Base-by-base conservation (phyloP, 2,888 invertebrate species). In the Octodonta nipae region DNA sequence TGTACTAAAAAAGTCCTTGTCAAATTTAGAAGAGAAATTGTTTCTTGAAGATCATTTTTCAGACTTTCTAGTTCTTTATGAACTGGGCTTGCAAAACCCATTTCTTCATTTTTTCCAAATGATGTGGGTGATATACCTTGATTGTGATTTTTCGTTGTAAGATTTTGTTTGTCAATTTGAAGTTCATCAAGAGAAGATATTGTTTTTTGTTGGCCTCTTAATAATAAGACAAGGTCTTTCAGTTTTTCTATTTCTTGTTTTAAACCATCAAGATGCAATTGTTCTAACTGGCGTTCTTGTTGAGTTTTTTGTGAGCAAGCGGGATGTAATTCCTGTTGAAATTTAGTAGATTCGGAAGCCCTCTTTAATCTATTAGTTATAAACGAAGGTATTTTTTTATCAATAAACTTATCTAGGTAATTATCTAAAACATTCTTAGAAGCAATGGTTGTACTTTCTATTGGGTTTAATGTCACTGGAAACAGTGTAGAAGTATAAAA, bases 121-220 rank as follows among this genome's bases (percentile, higher is more conserved):
- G 15, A 8, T 22, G 22, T 22, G 3, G 22, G 22, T 22, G n/a
- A 10, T 10, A 22, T 2, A 2, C n/a, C 22, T n/a, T 4, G n/a
- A 11, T 22, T 22, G 22, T 22, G 10, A 11, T 10, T 4, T 3
- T 22, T 11, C 11, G 4, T 10, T n/a, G 22, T 22, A 11, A 22
- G 3, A 2, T 22, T 22, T 10, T n/a, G 22, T 22, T 22, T 22
- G n/a, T n/a, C n/a, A n/a, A n/a, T n/a, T n/a, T n/a, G n/a, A n/a
- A n/a, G n/a, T n/a, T n/a, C n/a, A n/a, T n/a, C 45, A 12, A 56
- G 36, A 10, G 46, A 39, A 10, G 47, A 46, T 11, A 58, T 35
- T 13, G 54, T 40, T 14, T 48, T 40, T 35, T 58, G 55, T 38
- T 60, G 59, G 27, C 58, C 56, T 34, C 45, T 50, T 8, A 60